phyloP scores from a whole-genome alignment of 2,888 invertebrate species.

The Lasioglossum morio region DNA sequence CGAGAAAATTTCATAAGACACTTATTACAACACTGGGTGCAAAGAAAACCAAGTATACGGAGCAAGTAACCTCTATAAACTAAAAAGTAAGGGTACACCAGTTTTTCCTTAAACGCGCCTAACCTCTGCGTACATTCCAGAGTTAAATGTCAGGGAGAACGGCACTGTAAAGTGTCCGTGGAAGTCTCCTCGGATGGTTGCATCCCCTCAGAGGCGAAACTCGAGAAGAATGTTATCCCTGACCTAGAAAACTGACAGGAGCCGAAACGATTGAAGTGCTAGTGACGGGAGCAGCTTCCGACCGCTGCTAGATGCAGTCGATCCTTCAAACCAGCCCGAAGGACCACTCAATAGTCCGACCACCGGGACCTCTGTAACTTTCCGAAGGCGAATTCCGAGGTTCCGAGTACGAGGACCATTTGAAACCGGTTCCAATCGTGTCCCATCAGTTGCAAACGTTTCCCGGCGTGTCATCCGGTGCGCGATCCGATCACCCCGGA shows the following conservation, averaged over 20 bases:
- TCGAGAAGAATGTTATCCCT: background rate
- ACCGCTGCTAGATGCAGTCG: background rate
- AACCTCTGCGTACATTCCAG: too few species aligned
- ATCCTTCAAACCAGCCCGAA: background rate
- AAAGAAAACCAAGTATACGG: too few species aligned
- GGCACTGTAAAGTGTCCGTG: background rate
- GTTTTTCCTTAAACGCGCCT: too few species aligned
- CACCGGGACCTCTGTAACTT: background rate
- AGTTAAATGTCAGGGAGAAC: too few species aligned
- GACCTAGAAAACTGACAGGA: background rate
- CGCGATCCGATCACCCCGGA: slow-evolving; percentile 21
- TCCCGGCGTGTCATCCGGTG: slow-evolving; percentile 19
- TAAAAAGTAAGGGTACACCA: too few species aligned
- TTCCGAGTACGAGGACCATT: background rate
- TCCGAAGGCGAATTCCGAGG: background rate
- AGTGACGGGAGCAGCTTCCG: background rate
- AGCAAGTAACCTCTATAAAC: too few species aligned
- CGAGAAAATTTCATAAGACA: too few species aligned
- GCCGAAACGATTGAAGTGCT: background rate
- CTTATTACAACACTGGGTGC: too few species aligned
- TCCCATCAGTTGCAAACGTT: slow-evolving; percentile 30
- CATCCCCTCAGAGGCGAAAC: background rate
- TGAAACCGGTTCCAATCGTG: slow-evolving; percentile 17
- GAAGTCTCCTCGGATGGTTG: background rate
- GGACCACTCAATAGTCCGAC: background rate